phyloP scores from a whole-genome alignment of 1,140 invertebrate genomes.

The Triops cancriformis region DNA sequence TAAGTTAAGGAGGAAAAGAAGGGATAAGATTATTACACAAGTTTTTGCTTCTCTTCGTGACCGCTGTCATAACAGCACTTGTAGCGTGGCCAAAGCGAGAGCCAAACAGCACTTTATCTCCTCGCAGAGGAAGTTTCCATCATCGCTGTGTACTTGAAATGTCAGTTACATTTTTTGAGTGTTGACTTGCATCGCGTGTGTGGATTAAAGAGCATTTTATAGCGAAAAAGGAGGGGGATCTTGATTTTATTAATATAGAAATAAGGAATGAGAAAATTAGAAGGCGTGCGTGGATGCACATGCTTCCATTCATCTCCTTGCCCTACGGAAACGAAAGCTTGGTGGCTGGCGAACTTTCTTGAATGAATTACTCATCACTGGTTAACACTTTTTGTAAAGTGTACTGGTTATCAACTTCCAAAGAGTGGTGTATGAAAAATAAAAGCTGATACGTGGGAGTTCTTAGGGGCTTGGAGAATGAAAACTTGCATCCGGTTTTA shows the following conservation, averaged over 20 bases:
- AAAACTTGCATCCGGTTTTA: neutral
- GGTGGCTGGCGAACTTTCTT: conserved; percentile 9
- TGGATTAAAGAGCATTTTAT: conserved; percentile 5
- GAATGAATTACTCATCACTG: neutral
- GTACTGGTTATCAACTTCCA: neutral
- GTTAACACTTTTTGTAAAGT: neutral
- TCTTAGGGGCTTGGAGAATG: neutral
- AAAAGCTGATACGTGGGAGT: neutral
- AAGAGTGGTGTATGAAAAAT: neutral
- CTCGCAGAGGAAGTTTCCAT: conserved; percentile 1
- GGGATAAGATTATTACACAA: neutral
- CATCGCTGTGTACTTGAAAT: conserved; percentile 13
- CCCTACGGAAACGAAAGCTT: neutral
- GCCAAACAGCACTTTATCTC: conserved; percentile 9
- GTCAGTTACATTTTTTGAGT: conserved; percentile 2
- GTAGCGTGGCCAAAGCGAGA: neutral
- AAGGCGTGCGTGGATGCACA: conserved; percentile 12
- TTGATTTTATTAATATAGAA: neutral
- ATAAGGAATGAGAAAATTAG: neutral
- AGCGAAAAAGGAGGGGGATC: neutral
- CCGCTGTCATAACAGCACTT: conserved; percentile 9
- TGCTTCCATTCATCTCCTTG: neutral
- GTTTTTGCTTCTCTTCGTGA: conserved; percentile 5
- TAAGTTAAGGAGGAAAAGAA: neutral
- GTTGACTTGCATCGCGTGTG: neutral